Evolutionary conservation across 2,888 invertebrate genomes (phyloP).

Genomic region (Drosophila yooni): DNA sequence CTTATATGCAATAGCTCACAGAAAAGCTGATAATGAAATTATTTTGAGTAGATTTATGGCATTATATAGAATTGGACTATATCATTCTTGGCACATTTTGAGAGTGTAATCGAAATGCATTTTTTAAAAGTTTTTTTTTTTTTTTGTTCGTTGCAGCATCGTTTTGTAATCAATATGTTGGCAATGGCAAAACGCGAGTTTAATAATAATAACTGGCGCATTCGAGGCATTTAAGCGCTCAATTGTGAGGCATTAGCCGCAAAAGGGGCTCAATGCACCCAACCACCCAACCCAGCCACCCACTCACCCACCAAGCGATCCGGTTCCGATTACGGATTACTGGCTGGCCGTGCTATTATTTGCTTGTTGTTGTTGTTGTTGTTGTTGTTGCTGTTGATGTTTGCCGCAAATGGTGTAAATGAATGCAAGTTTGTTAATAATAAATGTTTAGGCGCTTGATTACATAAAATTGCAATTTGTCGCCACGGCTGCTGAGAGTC

Average conservation of each 20-base stretch:
- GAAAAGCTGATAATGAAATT: not conserved
- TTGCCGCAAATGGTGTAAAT: slow-evolving; percentile 71
- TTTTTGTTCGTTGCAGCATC: slow-evolving; percentile 10
- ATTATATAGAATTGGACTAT: not conserved
- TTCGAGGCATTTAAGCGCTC: slow-evolving; percentile 72
- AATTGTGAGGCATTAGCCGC: slow-evolving; percentile 58
- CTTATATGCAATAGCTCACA: not conserved
- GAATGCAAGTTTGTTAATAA: slow-evolving; percentile 79
- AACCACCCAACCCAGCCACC: slow-evolving; percentile 7
- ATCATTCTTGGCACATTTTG: not conserved
- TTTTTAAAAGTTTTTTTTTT: not conserved
- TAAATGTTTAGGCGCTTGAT: slow-evolving; percentile 80
- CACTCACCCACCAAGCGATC: slow-evolving; percentile 39
- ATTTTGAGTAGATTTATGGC: not conserved
- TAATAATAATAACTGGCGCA: slow-evolving; percentile 52
- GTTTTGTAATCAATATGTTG: slow-evolving; percentile 53
- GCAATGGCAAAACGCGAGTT: slow-evolving; percentile 30
- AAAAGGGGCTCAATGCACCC: slow-evolving; percentile 11
- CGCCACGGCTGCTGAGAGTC: slow-evolving; percentile 38
- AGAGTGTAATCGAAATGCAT: slow-evolving; percentile 6
- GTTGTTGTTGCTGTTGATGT: slow-evolving; percentile 2
- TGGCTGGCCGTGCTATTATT: not conserved
- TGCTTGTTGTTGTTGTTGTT: not conserved
- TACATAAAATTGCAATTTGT: slow-evolving; percentile 72
- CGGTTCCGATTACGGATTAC: slow-evolving; percentile 43